phyloP scores from a whole-genome alignment of 2,888 invertebrate species.

The Luperina testacea region DNA sequence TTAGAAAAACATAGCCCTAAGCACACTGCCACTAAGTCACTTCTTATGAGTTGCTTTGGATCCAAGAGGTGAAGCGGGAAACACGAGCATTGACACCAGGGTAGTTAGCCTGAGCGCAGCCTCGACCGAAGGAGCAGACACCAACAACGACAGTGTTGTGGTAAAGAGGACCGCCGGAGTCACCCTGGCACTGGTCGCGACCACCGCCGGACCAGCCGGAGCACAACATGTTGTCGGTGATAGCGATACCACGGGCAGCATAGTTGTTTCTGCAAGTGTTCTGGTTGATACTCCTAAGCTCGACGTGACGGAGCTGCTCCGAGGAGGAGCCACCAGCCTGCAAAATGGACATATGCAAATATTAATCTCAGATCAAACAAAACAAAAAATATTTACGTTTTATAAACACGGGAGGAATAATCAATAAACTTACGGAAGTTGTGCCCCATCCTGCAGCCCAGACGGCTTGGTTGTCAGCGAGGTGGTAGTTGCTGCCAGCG shows the following conservation, averaged over 20 bases:
- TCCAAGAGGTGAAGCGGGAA: constrained; percentile 73
- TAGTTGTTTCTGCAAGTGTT: constrained; percentile 67
- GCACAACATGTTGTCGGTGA: constrained; percentile 78
- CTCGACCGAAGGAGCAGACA: constrained; percentile 74
- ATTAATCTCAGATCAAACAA: neutral
- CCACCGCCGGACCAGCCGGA: constrained; percentile 74
- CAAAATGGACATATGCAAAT: neutral
- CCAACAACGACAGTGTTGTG: constrained; percentile 76
- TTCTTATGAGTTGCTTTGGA: constrained; percentile 70
- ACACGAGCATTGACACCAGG: constrained; percentile 79
- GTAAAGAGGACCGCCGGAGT: constrained; percentile 79
- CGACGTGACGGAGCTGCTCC: constrained; percentile 74
- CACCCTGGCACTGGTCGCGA: constrained; percentile 76
- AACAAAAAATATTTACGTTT: neutral
- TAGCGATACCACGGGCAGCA: constrained; percentile 46
- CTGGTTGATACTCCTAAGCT: constrained; percentile 72
- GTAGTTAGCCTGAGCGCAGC: constrained; percentile 70
- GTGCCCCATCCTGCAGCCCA: constrained; percentile 78
- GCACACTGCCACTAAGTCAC: neutral
- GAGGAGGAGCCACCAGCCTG: constrained; percentile 66
- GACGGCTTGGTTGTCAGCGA: constrained; percentile 71
- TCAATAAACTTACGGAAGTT: constrained; percentile 65
- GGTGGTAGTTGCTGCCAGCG: constrained; percentile 70
- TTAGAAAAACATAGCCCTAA: neutral
- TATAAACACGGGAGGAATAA: neutral